These are phyloP conservation scores for Erannis defoliaria DNA, from an alignment of 2,888 invertebrate genomes.

Conservation along the genomic window DNA sequence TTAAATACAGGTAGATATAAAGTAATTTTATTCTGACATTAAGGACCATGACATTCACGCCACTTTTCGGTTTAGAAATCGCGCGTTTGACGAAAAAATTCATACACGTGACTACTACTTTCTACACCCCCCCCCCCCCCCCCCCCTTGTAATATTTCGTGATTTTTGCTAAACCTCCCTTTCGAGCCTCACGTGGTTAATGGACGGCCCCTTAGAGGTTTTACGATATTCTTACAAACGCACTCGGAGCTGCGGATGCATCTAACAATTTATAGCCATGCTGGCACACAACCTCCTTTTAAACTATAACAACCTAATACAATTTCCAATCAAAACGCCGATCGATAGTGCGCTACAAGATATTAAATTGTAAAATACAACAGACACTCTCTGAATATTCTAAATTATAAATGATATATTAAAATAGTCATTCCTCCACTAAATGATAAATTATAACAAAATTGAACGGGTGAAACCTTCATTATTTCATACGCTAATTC, in stretches of 20 bases:
- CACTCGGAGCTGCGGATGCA: constrained; percentile 7
- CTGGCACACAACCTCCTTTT: constrained; percentile 6
- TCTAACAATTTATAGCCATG: constrained; percentile 8
- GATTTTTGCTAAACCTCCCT: too few relatives aligned
- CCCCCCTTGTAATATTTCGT: too few relatives aligned
- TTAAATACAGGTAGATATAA: too few relatives aligned
- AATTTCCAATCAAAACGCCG: constrained; percentile 34
- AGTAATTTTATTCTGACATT: too few relatives aligned
- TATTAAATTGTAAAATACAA: constrained; percentile 40
- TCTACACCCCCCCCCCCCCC: too few relatives aligned
- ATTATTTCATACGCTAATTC: constrained; percentile 56
- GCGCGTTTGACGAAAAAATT: too few relatives aligned
- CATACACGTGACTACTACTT: too few relatives aligned
- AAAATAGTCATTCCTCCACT: constrained; percentile 40
- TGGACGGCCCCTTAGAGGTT: too few relatives aligned
- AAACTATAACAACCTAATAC: constrained; percentile 21
- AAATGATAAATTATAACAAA: constrained; percentile 50
- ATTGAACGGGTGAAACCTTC: constrained; percentile 60
- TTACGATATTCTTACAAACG: constrained; percentile 28
- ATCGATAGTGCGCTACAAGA: constrained; percentile 30
- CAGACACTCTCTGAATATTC: constrained; percentile 40
- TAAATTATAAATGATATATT: constrained; percentile 29
- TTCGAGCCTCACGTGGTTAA: too few relatives aligned
- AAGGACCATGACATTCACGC: too few relatives aligned
- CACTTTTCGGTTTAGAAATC: too few relatives aligned